Conservation (phyloP, 2,888 invertebrate species). For the Macrosoma leucophasiata region DNA sequence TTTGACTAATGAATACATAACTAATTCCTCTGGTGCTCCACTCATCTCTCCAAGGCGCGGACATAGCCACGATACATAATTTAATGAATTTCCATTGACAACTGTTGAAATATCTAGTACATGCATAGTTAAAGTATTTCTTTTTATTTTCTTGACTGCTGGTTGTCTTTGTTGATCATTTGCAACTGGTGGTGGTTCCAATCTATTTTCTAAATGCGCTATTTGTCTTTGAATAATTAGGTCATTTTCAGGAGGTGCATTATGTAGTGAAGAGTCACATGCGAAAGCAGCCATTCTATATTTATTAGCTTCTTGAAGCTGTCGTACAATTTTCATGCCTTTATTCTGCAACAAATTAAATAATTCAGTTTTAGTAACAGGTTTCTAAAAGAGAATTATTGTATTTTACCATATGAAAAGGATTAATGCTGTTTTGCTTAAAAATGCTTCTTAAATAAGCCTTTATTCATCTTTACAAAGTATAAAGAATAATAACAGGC, state of each 20-base stretch:
- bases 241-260: constrained; percentile 58
- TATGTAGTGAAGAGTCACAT: constrained; percentile 52
- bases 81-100: constrained; percentile 77
- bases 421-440: too few species aligned
- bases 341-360: constrained; percentile 54
- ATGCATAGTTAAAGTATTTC: constrained; percentile 87
- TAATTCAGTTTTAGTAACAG: too few species aligned
- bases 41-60: constrained; percentile 79
- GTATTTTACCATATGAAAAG: too few species aligned
- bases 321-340: constrained; percentile 64
- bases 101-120: constrained; percentile 88
- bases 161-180: constrained; percentile 56
- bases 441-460: too few species aligned
- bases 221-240: constrained; percentile 67
- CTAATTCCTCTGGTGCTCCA: constrained; percentile 90
- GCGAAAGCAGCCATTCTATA: constrained; percentile 73
- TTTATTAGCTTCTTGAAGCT: constrained; percentile 67
- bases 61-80: constrained; percentile 81
- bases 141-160: constrained; percentile 73
- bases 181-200: constrained; percentile 47
- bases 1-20: constrained; percentile 90
- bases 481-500: too few species aligned
- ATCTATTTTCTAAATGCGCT: constrained; percentile 59
- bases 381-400: too few species aligned
- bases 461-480: too few species aligned